Conservation (phyloP, 2,797 vertebrate genomes). For the Hapalemur alaotrensis region DNA sequence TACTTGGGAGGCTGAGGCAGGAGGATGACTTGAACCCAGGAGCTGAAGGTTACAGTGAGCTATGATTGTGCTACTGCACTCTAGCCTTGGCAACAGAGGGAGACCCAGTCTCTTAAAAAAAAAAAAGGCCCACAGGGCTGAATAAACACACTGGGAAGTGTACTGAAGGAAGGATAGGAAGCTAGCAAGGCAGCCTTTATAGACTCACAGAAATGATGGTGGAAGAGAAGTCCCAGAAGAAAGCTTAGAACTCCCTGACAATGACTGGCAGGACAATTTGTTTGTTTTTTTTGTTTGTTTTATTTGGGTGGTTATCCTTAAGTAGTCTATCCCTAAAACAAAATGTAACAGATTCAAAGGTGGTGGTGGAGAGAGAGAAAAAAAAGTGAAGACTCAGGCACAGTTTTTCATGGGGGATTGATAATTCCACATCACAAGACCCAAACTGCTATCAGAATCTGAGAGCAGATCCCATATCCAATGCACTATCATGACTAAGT, state of each 20-base stretch:
- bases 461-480: not conserved
- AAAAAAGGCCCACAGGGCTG: not conserved
- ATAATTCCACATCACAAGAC: not conserved
- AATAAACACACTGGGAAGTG: not conserved
- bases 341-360: not conserved
- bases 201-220: not conserved
- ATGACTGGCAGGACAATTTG: not conserved
- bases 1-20: not conserved
- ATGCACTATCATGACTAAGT: not conserved
- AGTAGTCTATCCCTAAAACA: slow-evolving; percentile 9
- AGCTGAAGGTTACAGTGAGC: not conserved
- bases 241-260: not conserved
- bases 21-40: not conserved
- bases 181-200: not conserved
- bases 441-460: not conserved
- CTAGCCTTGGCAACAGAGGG: not conserved
- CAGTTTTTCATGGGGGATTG: not conserved
- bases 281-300: not conserved
- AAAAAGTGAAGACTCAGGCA: not conserved
- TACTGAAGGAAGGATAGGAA: not conserved
- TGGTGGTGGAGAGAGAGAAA: not conserved
- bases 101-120: not conserved
- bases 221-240: not conserved
- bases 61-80: not conserved
- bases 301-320: slow-evolving; percentile 7